Percentiles rank a stretch among this genome's conserved stretches.
Conservation (phyloP, 53 echinoderm and acorn worm species). For the Pentamera pediparva region DNA sequence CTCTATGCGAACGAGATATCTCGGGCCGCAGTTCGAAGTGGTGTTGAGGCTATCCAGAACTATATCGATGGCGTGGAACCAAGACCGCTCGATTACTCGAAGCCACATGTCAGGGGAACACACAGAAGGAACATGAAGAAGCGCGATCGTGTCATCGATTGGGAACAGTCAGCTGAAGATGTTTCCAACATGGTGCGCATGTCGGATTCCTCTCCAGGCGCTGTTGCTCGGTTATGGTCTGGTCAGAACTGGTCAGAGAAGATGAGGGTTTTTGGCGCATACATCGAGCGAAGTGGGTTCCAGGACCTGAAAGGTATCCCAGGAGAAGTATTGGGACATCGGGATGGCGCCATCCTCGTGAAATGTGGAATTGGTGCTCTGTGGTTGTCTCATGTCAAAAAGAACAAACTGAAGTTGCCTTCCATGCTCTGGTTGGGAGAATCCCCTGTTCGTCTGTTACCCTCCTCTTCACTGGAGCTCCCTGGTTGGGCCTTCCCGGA, state of each 20-base stretch:
- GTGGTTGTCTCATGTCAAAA: constrained; percentile 1
- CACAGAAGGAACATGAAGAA: background rate
- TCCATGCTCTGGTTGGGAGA: background rate
- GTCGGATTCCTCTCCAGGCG: constrained; percentile 6
- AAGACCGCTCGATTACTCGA: background rate
- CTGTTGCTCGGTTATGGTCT: background rate
- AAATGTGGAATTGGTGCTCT: background rate
- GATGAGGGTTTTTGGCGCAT: background rate
- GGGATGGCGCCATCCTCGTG: background rate
- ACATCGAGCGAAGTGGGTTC: background rate
- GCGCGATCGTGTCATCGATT: background rate
- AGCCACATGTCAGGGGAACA: background rate
- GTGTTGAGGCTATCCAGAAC: background rate
- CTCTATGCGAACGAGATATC: background rate
- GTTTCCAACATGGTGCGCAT: background rate
- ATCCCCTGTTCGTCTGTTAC: background rate
- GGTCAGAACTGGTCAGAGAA: background rate
- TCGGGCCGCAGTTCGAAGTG: background rate
- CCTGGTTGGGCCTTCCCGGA: background rate
- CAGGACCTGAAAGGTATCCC: background rate
- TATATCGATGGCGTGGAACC: background rate
- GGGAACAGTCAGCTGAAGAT: background rate
- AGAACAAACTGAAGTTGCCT: background rate
- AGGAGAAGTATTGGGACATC: background rate
- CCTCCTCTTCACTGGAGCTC: background rate